Evolutionary conservation across 2,113 vertebrate species (phyloP), one percentile per base, ranked within the genome.

Genomic region (Pholis gunnellus): DNA sequence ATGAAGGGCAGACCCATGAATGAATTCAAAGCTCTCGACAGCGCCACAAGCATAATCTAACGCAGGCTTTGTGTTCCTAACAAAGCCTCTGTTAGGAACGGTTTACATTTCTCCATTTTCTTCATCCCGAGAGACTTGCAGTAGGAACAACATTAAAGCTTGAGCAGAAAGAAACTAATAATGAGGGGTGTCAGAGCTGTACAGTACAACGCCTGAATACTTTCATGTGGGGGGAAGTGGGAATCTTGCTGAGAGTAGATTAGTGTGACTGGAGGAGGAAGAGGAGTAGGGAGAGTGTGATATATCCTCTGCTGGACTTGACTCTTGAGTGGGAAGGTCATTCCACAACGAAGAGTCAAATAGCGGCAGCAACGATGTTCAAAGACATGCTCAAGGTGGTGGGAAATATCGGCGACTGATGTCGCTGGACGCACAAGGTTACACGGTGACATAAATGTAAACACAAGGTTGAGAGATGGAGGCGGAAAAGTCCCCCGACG

Each of bases 401-500:
- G 44, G 70, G 42, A 20, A 81, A 74, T 22, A 18, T 6, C 6
- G 11, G 20, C 31, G 46, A 8, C 56, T 82, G 57, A 68, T 76
- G 84, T 82, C 79, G 75, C 8, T 48, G 46, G 68, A 66, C 31
- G 38, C 18, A 46, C 84, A 90, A 90, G 89, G 90, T 88, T 46
- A 27, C 10, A 29, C 1, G 27, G 36, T 87, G 81, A 85, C 87
- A 75, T 59, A 22, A 15, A 63, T 15, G 78, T 79, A 92, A 86
- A 93, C 82, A 91, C 54, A 14, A 63, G 40, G 66, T 17, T 89
- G 91, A 93, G 54, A 77, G 79, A 93, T 86, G 81, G 71, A 83
- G 87, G 54, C 52, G 52, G 56, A 17, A 50, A 81, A 82, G 83
- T 69, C 77, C 56, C 22, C 68, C 50, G 77, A 77, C 22, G 14